phyloP scores from a whole-genome alignment of 2,113 vertebrate species.

The Azemiops feae region DNA sequence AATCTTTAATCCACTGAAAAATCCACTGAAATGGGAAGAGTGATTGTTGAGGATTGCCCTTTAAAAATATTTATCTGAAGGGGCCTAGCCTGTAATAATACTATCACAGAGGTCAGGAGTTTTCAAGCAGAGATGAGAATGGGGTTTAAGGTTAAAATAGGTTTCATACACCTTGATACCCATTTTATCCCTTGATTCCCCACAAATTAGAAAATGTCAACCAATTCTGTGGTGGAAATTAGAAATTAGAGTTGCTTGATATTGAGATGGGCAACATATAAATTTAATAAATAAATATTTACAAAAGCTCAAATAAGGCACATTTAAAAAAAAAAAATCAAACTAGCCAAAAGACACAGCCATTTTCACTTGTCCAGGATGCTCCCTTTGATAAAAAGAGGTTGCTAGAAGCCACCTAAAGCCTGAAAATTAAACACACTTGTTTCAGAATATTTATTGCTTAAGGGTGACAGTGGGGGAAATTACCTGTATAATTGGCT shows the following conservation, averaged over 20 bases:
- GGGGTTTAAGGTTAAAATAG: neutral
- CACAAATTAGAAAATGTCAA: neutral
- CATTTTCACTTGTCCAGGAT: neutral
- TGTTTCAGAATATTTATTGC: neutral
- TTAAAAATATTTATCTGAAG: neutral
- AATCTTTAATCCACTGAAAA: neutral
- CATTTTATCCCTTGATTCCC: neutral
- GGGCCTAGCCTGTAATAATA: neutral
- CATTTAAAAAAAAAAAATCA: neutral
- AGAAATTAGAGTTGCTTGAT: neutral
- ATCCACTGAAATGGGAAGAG: neutral
- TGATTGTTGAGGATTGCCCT: neutral
- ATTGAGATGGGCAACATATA: neutral
- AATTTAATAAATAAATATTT: neutral
- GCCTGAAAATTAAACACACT: neutral
- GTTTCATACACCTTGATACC: neutral
- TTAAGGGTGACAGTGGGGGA: neutral
- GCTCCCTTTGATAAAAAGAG: neutral
- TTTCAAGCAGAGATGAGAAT: neutral
- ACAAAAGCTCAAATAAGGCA: neutral
- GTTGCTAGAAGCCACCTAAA: neutral
- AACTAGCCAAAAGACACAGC: neutral
- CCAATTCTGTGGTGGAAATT: neutral
- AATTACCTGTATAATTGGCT: neutral
- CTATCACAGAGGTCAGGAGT: neutral